Conservation (phyloP, 2,113 vertebrate species). For the Malurus alboscapulatus region DNA sequence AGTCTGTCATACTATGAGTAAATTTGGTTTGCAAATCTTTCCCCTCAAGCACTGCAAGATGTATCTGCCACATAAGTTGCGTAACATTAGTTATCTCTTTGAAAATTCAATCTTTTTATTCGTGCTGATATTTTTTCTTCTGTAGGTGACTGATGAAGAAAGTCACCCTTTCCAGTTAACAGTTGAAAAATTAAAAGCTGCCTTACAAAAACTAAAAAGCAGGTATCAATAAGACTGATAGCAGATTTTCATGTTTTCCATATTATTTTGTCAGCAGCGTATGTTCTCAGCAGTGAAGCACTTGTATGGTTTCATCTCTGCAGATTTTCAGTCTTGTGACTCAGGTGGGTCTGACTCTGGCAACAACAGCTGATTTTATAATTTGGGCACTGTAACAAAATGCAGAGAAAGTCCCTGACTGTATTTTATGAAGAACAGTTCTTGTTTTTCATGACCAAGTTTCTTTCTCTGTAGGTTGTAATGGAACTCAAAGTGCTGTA, state of each 20-base stretch:
- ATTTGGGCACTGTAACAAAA: not conserved
- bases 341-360: not conserved
- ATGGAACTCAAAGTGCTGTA: not conserved
- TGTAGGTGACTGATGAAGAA: not conserved
- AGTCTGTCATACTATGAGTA: not conserved
- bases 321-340: not conserved
- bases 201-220: not conserved
- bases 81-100: not conserved
- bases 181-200: conserved; percentile 30
- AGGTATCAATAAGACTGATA: not conserved
- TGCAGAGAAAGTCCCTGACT: not conserved
- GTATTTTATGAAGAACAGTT: not conserved
- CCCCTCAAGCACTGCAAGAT: not conserved
- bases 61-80: not conserved
- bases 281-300: not conserved
- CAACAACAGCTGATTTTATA: not conserved
- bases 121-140: not conserved
- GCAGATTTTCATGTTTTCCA: not conserved
- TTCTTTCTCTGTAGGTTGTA: not conserved
- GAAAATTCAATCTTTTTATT: not conserved
- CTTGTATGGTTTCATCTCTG: not conserved
- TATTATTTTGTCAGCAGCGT: not conserved
- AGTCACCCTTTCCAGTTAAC: conserved; percentile 33
- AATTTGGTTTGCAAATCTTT: not conserved
- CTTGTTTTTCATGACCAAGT: not conserved